Base-by-base conservation (phyloP, 2,888 invertebrate species). In the Tineola bisselliella region DNA sequence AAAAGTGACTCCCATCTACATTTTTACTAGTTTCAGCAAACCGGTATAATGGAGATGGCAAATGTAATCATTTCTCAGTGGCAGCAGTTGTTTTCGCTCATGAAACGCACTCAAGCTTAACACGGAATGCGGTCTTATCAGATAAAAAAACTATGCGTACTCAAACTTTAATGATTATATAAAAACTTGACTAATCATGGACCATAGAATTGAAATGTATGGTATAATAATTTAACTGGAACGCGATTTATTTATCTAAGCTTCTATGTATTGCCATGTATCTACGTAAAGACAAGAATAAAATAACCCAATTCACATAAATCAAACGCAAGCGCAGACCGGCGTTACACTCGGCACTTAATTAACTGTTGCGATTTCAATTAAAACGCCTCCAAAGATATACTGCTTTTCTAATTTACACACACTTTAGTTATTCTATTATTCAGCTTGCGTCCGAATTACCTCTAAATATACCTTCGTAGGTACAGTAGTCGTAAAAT, bases 341-440 rank as follows among this genome's bases (percentile, higher is more conserved):
- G 68, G 66, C 66, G 64, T 67, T 68, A 68, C 72, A 65, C 67
- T 65, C 69, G 73, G 72, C 74, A 76, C 77, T 80, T 77, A 79
- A 86, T 84, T 82, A 83, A 83, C 76, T 74, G 74, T 72, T 73
- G 72, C 76, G 77, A 80, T 83, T 84, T 84, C 84, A 86, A 86
- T 86, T 84, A 84, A 84, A 84, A 79, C 81, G 79, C 79, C 83
- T 78, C 72, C 68, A 61, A 68, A 68, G 72, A 82, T 84, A 83
- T 82, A 84, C 73, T 70, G 70, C 68, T 70, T 74, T 76, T 78
- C 81, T 81, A 81, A 82, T 82, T 80, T 82, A 79, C 74, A 73
- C 73, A 73, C 73, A 73, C 73, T 75, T 77, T 76, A 75, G 70
- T 70, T 67, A 64, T 68, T 66, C 67, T 18, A 18, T 48, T 54